Evolutionary conservation across 2,888 invertebrate species (phyloP), one percentile per base, ranked within the genome.

Genomic region (Melieria crassipennis): DNA sequence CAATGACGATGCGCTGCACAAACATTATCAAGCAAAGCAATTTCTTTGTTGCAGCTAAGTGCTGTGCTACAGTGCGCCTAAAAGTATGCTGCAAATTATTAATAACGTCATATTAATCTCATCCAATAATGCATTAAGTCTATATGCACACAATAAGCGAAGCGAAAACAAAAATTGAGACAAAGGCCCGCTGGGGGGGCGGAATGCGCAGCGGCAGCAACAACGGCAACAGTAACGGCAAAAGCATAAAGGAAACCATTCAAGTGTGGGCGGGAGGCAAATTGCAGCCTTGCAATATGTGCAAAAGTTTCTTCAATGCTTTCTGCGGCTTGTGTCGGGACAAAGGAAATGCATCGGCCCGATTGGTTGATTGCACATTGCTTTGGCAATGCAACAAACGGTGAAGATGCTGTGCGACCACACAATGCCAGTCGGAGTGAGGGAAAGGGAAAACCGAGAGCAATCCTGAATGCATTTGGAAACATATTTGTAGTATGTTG

Each of bases 31-130:
- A n/a, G 45, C 11, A 62, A 69, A 69, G 67, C 60, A 58, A 70
- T 70, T 65, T 65, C 52, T 70, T 65, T 70, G 70, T 60, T 65
- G 57, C 43, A 43, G 10, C 45, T 42, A 42, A 43, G 52, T 10
- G 71, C 70, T 55, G 72, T 72, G 74, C 73, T 63, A 45, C 69
- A 30, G 30, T 73, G 74, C 73, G 78, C 80, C 83, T 81, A 78
- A 77, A 80, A 82, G 82, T 81, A 78, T 79, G 79, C 81, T 77
- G 80, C 82, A 79, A 83, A 81, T 84, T 84, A 84, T 83, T 84
- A 84, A 84, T 84, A 82, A 83, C 81, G 83, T 82, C 82, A 83
- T 82, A 82, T 81, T 80, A 80, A 82, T 80, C 78, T 76, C 73
- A 81, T 82, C 78, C 81, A 79, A 83, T 83, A 83, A 82, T 83